Percentiles rank a stretch among this genome's conserved stretches.
These are phyloP conservation scores for Lordiphosa mommai DNA, from an alignment of 1,140 invertebrate species.

Conservation along the genomic window DNA sequence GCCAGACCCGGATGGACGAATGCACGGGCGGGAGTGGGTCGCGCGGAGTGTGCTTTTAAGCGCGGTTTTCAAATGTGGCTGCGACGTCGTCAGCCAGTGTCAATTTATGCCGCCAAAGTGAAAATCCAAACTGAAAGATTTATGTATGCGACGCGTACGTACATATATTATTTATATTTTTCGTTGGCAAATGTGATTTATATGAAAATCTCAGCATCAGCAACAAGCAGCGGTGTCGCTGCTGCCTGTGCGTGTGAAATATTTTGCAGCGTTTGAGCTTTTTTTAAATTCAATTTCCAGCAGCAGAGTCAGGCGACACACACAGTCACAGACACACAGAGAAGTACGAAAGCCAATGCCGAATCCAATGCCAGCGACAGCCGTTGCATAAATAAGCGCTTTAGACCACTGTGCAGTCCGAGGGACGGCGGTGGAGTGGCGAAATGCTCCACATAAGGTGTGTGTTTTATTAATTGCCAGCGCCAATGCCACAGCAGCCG, in stretches of 20 bases:
- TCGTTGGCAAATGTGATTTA: conserved; percentile 66
- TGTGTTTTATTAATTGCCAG: conserved; percentile 74
- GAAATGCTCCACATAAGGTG: conserved; percentile 55
- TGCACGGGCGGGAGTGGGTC: background rate
- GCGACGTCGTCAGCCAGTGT: conserved; percentile 57
- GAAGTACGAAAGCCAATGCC: conserved; percentile 19
- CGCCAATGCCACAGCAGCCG: conserved; percentile 46
- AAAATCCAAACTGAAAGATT: conserved; percentile 77
- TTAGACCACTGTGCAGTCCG: conserved; percentile 64
- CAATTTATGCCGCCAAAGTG: conserved; percentile 76
- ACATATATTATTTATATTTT: conserved; percentile 57
- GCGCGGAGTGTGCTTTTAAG: conserved; percentile 58
- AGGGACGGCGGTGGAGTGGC: background rate
- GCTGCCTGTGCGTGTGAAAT: conserved; percentile 52
- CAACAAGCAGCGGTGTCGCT: conserved; percentile 11
- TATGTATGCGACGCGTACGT: conserved; percentile 41
- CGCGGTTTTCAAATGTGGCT: conserved; percentile 67
- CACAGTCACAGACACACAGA: background rate
- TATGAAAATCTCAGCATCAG: conserved; percentile 58
- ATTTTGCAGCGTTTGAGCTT: conserved; percentile 68
- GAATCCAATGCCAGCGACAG: conserved; percentile 20
- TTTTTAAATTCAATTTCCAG: conserved; percentile 64
- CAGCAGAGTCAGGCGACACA: background rate
- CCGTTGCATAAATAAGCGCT: conserved; percentile 63
- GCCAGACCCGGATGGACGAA: conserved; percentile 6